Evolutionary conservation across 2,888 invertebrate species (phyloP), one percentile per base, ranked within the genome.

Genomic region (Spilosoma lubricipeda): DNA sequence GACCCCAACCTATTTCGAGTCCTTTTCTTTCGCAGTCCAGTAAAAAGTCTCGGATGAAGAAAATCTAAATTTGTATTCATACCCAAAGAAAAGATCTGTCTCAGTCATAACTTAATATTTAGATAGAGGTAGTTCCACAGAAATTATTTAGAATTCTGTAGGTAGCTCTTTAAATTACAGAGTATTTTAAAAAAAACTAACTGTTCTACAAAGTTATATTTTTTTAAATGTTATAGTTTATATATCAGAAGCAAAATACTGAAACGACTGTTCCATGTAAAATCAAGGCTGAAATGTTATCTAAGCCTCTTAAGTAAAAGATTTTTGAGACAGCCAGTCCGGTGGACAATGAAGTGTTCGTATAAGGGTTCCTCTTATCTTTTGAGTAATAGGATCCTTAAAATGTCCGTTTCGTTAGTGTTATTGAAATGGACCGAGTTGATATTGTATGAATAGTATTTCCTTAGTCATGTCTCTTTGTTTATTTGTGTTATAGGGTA

Each of bases 381-480:
- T 52, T 52, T 52, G 52, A 52, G 52, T 23, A 52, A 52, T 8
- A 52, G 20, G 23, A 18, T 23, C 52, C 52, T 52, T 52, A 52
- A 52, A 71, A 71, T 13, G 65, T 63, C 59, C 13, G n/a, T 80
- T 80, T 71, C 67, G 73, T 81, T 78, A 72, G 74, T 68, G 65
- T n/a, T 45, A 39, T 18, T 66, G 27, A 66, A 52, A 68, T 74
- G 72, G 23, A 81, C 67, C 71, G 70, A 76, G 66, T 75, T 71
- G 70, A 69, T 79, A 79, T 79, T 79, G 77, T 75, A 72, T 82
- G 82, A 75, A 77, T 48, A 66, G 80, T 81, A 65, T 67, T 77
- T 79, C 79, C 72, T 20, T 73, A 77, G 70, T 64, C 75, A 45
- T 67, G 48, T 73, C 65, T 73, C 39, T 77, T 79, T 82, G 68